phyloP scores from a whole-genome alignment of 2,888 invertebrate species.

The Orchesella flavescens region DNA sequence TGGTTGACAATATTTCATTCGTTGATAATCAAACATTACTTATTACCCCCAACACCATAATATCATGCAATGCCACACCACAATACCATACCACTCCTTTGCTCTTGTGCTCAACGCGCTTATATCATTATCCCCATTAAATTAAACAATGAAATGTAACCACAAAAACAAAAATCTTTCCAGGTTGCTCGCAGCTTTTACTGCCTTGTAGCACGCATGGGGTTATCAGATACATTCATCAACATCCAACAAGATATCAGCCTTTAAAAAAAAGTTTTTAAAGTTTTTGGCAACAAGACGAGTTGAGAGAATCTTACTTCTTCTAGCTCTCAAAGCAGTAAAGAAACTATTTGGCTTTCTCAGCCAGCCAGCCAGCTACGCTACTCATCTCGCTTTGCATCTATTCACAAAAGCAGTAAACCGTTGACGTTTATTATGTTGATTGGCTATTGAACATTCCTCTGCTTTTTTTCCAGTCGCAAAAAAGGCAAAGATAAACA shows the following conservation, averaged over 20 bases:
- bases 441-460: conserved; percentile 37
- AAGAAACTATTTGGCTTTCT: too few relatives aligned
- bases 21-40: conserved; percentile 51
- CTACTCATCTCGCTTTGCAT: too few relatives aligned
- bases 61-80: conserved; percentile 28
- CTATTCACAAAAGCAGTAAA: conserved; percentile 10
- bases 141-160: background rate
- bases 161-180: conserved; percentile 8
- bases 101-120: conserved; percentile 23
- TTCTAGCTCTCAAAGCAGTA: too few relatives aligned
- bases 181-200: conserved; percentile 30
- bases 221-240: conserved; percentile 59
- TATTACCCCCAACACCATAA: conserved; percentile 40
- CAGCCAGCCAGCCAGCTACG: too few relatives aligned
- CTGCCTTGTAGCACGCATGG: conserved; percentile 53
- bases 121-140: conserved; percentile 23
- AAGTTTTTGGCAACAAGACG: conserved; percentile 39
- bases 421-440: conserved; percentile 26
- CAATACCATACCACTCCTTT: conserved; percentile 36
- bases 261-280: conserved; percentile 9
- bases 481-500: conserved; percentile 47
- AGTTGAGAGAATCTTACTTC: background rate
- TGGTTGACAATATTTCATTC: conserved; percentile 36
- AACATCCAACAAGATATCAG: background rate
- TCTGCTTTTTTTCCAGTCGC: conserved; percentile 25